A percentile compares a stretch with the other conserved stretches of the same genome.
These are phyloP conservation scores for Murina feae DNA, from an alignment of 2,113 vertebrate genomes.

Conservation along the genomic window DNA sequence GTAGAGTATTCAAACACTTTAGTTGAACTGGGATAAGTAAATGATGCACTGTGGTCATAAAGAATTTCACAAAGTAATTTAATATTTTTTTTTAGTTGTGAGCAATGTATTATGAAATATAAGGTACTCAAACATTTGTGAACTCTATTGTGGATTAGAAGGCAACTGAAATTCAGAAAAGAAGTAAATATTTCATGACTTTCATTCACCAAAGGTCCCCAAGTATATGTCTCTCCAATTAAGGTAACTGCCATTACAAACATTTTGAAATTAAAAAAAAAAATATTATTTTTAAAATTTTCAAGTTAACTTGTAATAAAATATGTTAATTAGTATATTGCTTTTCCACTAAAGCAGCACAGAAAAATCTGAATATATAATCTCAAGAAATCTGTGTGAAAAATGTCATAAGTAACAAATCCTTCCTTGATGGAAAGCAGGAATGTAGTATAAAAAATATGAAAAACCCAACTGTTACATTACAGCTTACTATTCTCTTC, in stretches of 20 bases:
- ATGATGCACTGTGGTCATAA: background rate
- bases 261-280: background rate
- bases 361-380: background rate
- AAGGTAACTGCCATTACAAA: background rate
- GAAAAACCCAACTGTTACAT: background rate
- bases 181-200: background rate
- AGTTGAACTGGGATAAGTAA: conserved; percentile 20
- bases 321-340: background rate
- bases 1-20: background rate
- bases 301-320: background rate
- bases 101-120: background rate
- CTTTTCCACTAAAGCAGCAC: conserved; percentile 11
- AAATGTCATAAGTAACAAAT: background rate
- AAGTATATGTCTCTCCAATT: background rate
- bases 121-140: background rate
- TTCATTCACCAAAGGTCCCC: background rate
- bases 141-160: background rate
- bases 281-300: background rate
- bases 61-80: background rate
- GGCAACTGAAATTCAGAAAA: background rate
- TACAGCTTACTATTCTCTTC: background rate
- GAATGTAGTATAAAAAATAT: background rate
- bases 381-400: background rate
- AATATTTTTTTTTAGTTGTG: background rate
- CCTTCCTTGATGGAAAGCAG: background rate